Percentiles rank a stretch among this genome's conserved stretches.
phyloP scores from a whole-genome alignment of 2,113 vertebrate genomes.

The Isichthys henryi region DNA sequence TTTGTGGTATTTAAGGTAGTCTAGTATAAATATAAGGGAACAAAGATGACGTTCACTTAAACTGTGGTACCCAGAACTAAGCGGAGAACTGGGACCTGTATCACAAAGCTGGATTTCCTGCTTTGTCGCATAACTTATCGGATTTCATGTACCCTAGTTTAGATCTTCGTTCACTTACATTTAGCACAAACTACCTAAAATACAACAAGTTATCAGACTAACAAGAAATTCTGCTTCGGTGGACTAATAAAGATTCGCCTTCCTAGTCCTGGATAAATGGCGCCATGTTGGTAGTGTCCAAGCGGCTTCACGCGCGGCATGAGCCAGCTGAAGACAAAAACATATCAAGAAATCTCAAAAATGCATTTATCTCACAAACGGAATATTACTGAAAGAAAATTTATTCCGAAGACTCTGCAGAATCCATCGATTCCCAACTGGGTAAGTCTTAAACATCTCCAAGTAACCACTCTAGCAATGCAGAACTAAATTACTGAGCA shows the following conservation, averaged over 20 bases:
- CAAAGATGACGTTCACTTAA: not conserved
- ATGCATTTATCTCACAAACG: too few species aligned
- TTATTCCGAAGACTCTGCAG: too few species aligned
- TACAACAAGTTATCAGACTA: not conserved
- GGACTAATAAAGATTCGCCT: not conserved
- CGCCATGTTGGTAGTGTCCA: not conserved
- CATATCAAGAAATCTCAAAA: too few species aligned
- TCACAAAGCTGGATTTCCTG: not conserved
- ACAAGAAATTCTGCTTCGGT: not conserved
- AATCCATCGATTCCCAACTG: too few species aligned
- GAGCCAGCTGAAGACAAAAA: not conserved
- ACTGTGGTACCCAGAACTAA: not conserved
- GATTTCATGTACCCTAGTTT: not conserved
- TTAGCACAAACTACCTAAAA: not conserved
- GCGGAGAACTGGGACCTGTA: not conserved
- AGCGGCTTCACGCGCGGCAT: not conserved
- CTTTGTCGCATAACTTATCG: not conserved
- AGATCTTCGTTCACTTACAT: not conserved
- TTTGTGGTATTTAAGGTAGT: not conserved
- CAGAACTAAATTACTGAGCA: too few species aligned
- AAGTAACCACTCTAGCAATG: too few species aligned
- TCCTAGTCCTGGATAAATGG: not conserved
- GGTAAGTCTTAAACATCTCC: too few species aligned
- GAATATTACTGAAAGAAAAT: too few species aligned
- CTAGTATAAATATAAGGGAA: not conserved